A percentile compares a stretch with the other conserved stretches of the same genome.
These are phyloP conservation scores for Pleuronectes platessa DNA, from an alignment of 2,113 vertebrate genomes.

Conservation along the genomic window DNA sequence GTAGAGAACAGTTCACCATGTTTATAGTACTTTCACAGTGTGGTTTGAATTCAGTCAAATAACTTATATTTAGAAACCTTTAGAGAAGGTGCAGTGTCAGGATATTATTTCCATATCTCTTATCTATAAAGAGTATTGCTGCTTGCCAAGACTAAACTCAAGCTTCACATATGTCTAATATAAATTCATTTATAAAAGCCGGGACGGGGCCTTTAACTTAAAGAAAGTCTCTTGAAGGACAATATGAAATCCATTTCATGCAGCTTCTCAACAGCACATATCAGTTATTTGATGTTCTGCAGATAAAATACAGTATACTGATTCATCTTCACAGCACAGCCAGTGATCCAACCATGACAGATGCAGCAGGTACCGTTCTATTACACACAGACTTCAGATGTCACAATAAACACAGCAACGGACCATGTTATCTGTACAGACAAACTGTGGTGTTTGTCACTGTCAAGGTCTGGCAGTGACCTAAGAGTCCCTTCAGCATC, in stretches of 20 bases:
- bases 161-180: constrained; percentile 68
- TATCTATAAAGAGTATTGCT: constrained; percentile 49
- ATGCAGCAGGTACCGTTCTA: constrained; percentile 14
- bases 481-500: constrained; percentile 78
- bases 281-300: constrained; percentile 4
- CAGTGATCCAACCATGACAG: neutral
- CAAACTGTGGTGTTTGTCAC: constrained; percentile 48
- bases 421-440: constrained; percentile 36
- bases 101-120: constrained; percentile 58
- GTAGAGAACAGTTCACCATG: constrained; percentile 20
- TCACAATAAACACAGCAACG: constrained; percentile 26
- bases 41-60: constrained; percentile 62
- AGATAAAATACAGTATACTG: constrained; percentile 19
- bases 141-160: constrained; percentile 55
- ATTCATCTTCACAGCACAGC: constrained; percentile 18
- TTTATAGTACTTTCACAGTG: constrained; percentile 46
- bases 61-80: constrained; percentile 51
- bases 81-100: constrained; percentile 56
- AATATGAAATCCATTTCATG: constrained; percentile 20
- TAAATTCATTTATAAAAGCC: constrained; percentile 56
- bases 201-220: constrained; percentile 36
- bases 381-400: constrained; percentile 2
- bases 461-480: constrained; percentile 69
- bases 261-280: constrained; percentile 7
- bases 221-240: constrained; percentile 20